These are phyloP conservation scores for Drosophila punjabiensis DNA, from an alignment of 1,140 invertebrate species.

Conservation along the genomic window DNA sequence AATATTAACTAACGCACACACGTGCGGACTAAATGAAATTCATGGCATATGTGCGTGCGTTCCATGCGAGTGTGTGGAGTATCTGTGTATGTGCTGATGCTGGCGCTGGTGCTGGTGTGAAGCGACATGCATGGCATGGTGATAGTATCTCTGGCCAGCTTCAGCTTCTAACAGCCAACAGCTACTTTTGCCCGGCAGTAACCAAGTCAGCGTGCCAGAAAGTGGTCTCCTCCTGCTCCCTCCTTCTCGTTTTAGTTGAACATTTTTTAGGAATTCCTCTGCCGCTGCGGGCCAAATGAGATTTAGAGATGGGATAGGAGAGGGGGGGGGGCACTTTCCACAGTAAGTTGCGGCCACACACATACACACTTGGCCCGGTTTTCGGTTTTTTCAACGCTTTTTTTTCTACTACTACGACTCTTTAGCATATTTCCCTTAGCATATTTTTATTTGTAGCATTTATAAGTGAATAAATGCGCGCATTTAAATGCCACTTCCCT, in stretches of 20 bases:
- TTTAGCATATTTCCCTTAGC: constrained; percentile 79
- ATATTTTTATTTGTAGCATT: constrained; percentile 84
- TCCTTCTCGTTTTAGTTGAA: constrained; percentile 30
- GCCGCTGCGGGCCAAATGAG: constrained; percentile 79
- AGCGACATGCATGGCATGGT: constrained; percentile 74
- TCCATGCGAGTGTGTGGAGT: constrained; percentile 41
- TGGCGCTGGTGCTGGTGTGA: constrained; percentile 39
- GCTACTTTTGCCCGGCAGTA: constrained; percentile 50
- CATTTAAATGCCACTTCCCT: constrained; percentile 80
- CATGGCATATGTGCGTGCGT: constrained; percentile 83
- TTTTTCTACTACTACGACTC: constrained; percentile 52
- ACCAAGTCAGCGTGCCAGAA: constrained; percentile 60
- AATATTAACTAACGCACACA: constrained; percentile 83
- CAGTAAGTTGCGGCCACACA: constrained; percentile 63
- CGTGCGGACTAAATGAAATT: constrained; percentile 81
- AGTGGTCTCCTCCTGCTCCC: constrained; percentile 40
- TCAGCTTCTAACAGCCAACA: constrained; percentile 56
- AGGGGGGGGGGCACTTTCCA: constrained; percentile 30
- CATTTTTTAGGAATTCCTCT: constrained; percentile 63
- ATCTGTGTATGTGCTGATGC: constrained; percentile 19
- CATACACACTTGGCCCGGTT: constrained; percentile 73
- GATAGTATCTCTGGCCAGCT: constrained; percentile 70
- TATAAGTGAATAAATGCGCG: constrained; percentile 83
- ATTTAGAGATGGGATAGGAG: constrained; percentile 68
- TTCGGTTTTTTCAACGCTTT: constrained; percentile 1